Evolutionary conservation across 2,113 vertebrate species (phyloP), one percentile per base, ranked within the genome.

Genomic region (Pithys albifrons): DNA sequence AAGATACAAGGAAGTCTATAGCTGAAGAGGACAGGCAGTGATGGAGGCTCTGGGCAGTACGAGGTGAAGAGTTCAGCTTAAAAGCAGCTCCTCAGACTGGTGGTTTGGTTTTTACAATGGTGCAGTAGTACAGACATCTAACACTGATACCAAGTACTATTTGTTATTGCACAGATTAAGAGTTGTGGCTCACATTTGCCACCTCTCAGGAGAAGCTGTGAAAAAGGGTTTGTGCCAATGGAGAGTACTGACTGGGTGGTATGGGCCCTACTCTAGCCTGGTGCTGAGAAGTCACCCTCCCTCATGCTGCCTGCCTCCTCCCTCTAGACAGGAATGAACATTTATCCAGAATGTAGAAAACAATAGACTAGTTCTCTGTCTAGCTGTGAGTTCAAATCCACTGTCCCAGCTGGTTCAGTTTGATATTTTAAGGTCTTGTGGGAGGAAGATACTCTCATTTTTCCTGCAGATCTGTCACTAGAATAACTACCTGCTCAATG

Each of bases 91-190:
- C 43, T 45, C 1, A 31, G n/a, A 18, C 14, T n/a, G 33, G 10
- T 61, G 27, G 4, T 37, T n/a, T 7, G 11, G 25, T 48, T 85
- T 88, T 90, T 35, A 35, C 46, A 48, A 0, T 18, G 61, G 12
- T 70, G 48, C n/a, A 31, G 31, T n/a, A 22, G 18, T 22, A n/a
- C 8, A 51, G 45, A 19, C 33, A 22, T 6, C 31, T 27, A 71
- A 7, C 48, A 9, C 57, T 2, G 2, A n/a, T 31, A 39, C 12
- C 46, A 1, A 4, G 14, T 45, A 20, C 22, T 14, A 7, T 39
- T 67, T 57, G 18, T 85, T 58, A 7, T 0, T 57, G 61, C 5
- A 6, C 14, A 12, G 45, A 5, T 12, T 33, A 13, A 66, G 55
- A 35, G 39, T 18, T 74, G 70, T 57, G 82, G 8, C 31, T 41